A percentile compares a stretch with the other conserved stretches of the same genome.
Conservation (phyloP, 2,888 invertebrate genomes). For the Iselma pallidipennis region DNA sequence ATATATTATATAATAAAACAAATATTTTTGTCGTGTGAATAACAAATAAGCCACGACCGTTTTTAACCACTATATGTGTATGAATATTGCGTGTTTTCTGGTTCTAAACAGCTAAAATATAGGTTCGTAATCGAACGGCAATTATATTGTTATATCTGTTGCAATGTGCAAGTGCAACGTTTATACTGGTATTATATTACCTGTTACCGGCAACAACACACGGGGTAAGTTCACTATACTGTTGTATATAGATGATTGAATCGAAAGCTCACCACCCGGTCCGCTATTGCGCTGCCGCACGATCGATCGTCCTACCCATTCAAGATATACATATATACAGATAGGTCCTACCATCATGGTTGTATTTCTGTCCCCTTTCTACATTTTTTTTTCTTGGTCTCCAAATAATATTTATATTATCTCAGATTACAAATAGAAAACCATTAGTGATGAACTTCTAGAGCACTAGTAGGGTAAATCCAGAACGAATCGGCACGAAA, state of each 20-base stretch:
- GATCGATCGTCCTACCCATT: constrained; percentile 39
- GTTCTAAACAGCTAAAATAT: constrained; percentile 8
- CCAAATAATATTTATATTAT: constrained; percentile 13
- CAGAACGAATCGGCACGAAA: not conserved
- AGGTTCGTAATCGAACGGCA: not conserved
- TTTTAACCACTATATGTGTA: no score
- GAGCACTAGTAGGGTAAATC: not conserved
- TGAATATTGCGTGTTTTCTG: constrained; percentile 13
- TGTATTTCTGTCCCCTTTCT: not conserved
- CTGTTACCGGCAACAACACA: constrained; percentile 40
- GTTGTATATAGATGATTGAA: constrained; percentile 34
- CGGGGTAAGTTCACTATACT: constrained; percentile 43
- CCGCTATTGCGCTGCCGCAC: constrained; percentile 43
- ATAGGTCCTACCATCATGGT: constrained; percentile 14
- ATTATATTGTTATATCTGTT: constrained; percentile 13
- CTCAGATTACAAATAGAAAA: constrained; percentile 1
- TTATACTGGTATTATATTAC: constrained; percentile 43
- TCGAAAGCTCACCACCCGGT: constrained; percentile 20
- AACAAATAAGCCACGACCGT: no score
- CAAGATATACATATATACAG: constrained; percentile 28
- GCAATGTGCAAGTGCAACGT: constrained; percentile 29
- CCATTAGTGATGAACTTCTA: not conserved
- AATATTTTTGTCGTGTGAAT: no score
- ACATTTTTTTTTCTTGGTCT: constrained; percentile 5
- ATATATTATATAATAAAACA: no score